Conservation (phyloP, 2,113 vertebrate species). For the Montifringilla adamsi region DNA sequence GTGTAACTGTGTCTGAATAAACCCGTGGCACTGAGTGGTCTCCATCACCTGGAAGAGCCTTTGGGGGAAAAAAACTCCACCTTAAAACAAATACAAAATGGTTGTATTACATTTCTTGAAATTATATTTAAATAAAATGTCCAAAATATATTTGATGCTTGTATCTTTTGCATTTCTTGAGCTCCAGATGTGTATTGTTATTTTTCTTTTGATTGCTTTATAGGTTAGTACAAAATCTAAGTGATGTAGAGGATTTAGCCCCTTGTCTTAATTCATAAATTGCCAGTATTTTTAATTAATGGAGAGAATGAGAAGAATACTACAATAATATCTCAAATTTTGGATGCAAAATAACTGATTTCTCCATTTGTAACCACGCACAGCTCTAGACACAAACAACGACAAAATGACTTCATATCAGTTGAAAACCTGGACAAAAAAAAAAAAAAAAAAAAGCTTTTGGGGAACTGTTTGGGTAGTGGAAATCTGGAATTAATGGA, state of each 20-base stretch:
- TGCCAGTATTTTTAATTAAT: not conserved
- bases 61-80: not conserved
- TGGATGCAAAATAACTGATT: not conserved
- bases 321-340: not conserved
- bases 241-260: not conserved
- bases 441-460: not conserved
- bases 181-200: not conserved
- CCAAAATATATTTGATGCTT: not conserved
- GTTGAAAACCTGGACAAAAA: not conserved
- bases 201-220: not conserved
- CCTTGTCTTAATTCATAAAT: not conserved
- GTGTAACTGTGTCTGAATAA: not conserved
- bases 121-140: constrained; percentile 19
- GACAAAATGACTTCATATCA: not conserved
- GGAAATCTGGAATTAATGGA: not conserved
- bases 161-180: not conserved
- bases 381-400: not conserved
- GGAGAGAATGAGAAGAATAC: not conserved
- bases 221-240: not conserved
- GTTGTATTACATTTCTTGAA: not conserved
- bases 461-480: not conserved
- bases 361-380: not conserved
- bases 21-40: not conserved
- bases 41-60: not conserved
- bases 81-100: not conserved